Evolutionary conservation across 2,113 vertebrate genomes (phyloP).

Genomic region (Pomatorhinus ruficollis): DNA sequence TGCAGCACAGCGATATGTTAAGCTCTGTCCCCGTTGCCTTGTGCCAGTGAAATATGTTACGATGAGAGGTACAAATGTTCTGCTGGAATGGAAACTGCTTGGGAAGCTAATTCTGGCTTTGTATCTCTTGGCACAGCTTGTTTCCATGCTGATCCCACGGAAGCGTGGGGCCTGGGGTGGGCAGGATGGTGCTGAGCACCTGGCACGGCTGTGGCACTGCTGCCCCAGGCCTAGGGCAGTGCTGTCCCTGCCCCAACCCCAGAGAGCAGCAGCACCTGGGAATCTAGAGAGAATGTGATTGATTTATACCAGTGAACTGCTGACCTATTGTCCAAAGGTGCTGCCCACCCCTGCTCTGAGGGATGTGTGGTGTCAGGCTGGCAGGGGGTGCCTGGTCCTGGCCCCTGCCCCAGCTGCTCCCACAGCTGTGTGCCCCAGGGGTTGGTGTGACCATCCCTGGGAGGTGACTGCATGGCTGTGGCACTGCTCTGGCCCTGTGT

Average conservation of each 20-base stretch:
- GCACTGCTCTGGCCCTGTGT: background rate
- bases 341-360: background rate
- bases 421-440: rapidly evolving
- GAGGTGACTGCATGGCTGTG: background rate
- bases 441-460: background rate
- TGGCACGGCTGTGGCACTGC: background rate
- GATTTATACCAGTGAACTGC: no score
- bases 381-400: background rate
- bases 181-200: background rate
- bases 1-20: background rate
- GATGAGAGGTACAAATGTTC: background rate
- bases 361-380: rapidly evolving
- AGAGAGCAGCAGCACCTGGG: background rate
- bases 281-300: no score
- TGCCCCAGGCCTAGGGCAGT: background rate
- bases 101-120: background rate
- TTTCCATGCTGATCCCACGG: background rate
- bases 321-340: rapidly evolving
- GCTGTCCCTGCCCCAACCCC: background rate
- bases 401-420: background rate
- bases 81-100: background rate
- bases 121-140: background rate
- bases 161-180: background rate
- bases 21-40: background rate
- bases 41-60: background rate